Conservation (phyloP, 92 coral and sea anemone genomes). For the Isaurus tuberculatus region DNA sequence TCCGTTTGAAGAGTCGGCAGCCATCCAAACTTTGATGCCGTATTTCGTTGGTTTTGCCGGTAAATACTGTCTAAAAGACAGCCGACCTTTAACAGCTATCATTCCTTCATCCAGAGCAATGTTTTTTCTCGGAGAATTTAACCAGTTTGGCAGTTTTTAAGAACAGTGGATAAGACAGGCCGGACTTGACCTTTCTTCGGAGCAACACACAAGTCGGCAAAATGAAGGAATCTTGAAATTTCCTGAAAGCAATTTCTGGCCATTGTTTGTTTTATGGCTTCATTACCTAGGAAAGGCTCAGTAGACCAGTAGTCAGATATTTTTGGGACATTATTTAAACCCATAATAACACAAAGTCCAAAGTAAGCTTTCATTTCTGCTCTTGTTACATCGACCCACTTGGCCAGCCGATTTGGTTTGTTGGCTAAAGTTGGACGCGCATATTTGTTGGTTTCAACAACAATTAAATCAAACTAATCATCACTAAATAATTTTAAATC, state of each 20-base stretch:
- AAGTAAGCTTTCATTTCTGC: constrained; percentile 43
- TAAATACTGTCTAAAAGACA: constrained; percentile 68
- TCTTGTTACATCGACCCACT: constrained; percentile 30
- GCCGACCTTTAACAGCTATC: constrained; percentile 64
- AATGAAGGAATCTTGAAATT: constrained; percentile 54
- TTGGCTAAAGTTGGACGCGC: constrained; percentile 19
- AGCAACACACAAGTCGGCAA: constrained; percentile 53
- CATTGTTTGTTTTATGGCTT: constrained; percentile 59
- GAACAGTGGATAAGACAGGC: constrained; percentile 44
- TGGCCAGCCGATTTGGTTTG: constrained; percentile 17
- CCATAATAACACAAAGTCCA: constrained; percentile 43
- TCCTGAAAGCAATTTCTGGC: constrained; percentile 62
- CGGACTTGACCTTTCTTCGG: constrained; percentile 52
- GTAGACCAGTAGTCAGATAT: constrained; percentile 59
- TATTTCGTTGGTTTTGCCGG: constrained; percentile 71
- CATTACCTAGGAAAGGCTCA: constrained; percentile 55
- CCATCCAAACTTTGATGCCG: constrained; percentile 81
- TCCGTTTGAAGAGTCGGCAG: constrained; percentile 66
- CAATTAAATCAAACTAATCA: constrained; percentile 36
- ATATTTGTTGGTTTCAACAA: constrained; percentile 48
- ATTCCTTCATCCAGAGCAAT: constrained; percentile 74
- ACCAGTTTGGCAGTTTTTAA: constrained; percentile 35
- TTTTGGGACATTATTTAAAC: constrained; percentile 33
- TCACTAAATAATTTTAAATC: constrained; percentile 38
- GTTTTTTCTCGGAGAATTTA: constrained; percentile 62